Evolutionary conservation across 2,888 invertebrate species (phyloP).

Genomic region (Reticulitermes lucifugus): DNA sequence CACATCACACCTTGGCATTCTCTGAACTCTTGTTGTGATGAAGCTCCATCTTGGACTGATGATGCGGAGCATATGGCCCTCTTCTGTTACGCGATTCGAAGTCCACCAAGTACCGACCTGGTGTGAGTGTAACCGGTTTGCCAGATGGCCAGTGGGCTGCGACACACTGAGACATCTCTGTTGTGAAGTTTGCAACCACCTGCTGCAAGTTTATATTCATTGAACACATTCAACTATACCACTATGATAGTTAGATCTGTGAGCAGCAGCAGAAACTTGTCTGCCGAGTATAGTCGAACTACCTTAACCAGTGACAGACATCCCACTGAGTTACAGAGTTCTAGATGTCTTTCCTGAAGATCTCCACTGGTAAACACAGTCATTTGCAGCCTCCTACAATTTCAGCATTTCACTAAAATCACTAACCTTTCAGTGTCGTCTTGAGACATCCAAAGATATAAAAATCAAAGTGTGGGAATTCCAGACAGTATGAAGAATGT

Average conservation of each 20-base stretch:
- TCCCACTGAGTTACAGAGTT: too few species aligned
- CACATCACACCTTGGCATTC: conserved; percentile 72
- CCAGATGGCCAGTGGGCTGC: conserved; percentile 74
- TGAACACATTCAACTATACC: background rate
- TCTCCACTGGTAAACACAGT: too few species aligned
- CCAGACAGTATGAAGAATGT: too few species aligned
- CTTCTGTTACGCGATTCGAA: conserved; percentile 68
- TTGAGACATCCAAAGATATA: too few species aligned
- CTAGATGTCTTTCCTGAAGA: too few species aligned
- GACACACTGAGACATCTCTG: conserved; percentile 78
- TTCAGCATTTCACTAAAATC: too few species aligned
- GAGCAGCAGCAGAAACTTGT: too few species aligned
- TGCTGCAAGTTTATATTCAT: conserved; percentile 57
- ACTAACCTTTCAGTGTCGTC: too few species aligned
- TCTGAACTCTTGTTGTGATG: conserved; percentile 80
- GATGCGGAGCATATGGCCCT: conserved; percentile 71
- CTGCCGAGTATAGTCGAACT: too few species aligned
- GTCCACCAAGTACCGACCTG: conserved; percentile 74
- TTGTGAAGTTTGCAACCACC: conserved; percentile 73
- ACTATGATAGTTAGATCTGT: background rate
- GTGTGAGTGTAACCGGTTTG: conserved; percentile 64
- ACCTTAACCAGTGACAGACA: too few species aligned
- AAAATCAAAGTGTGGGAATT: too few species aligned
- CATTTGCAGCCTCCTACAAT: too few species aligned
- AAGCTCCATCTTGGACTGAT: conserved; percentile 79